Base-by-base conservation (phyloP, 2,797 vertebrate genomes). In the Muscicapa comitata region DNA sequence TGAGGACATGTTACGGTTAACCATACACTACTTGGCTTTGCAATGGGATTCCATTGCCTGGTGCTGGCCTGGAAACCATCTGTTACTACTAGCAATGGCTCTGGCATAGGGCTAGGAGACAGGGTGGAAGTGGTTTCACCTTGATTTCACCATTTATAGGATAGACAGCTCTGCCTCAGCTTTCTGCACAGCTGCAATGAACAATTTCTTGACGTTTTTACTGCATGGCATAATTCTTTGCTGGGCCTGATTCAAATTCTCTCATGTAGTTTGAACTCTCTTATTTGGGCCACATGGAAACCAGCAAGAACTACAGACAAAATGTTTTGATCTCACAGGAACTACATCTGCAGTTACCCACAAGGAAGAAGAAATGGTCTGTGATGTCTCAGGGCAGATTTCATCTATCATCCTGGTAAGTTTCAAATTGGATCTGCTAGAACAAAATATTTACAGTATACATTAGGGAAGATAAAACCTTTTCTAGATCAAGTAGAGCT, bases 371-470 rank as follows among this genome's bases (percentile, higher is more conserved):
- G 55, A 94, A 88, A 84, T 9, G 4, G 24, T 51, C 58, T 96
- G 70, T 81, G 58, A 63, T 91, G 66, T 65, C 71, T 93, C 74
- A 76, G 35, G 15, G n/a, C 37, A 92, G 80, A 84, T 79, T 25
- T 79, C 58, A 54, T 84, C 40, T 48, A 66, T 87, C 63, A 63
- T 43, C 29, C 21, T 50, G 59, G 67, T 73, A 85, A 76, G 33
- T 73, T 92, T 93, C 50, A 76, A 82, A 85, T 48, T 48, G 63
- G 35, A 74, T 89, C 63, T 85, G 63, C 61, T 76, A 50, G 53
- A 89, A 82, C 40, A 53, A 93, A 89, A 71, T 93, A 91, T 82
- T 89, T 93, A 73, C 66, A 55, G 43, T 70, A 50, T 73, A 70
- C 13, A 57, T 70, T 71, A 80, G 42, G 48, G 85, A 92, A 91